Conservation (phyloP, 2,888 invertebrate genomes). For the Cheilosia grossa region DNA sequence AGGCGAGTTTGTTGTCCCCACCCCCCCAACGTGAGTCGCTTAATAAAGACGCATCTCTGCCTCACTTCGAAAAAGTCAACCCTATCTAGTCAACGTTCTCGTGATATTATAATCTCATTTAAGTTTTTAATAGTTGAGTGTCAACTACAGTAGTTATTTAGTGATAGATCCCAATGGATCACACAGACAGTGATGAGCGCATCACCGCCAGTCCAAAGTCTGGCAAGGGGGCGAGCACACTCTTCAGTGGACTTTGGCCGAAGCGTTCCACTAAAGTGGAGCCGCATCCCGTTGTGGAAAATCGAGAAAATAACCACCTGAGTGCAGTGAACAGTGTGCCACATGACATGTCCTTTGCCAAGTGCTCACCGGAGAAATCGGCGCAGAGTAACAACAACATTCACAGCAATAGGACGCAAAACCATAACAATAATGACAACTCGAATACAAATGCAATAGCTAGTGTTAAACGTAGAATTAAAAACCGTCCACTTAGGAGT, state of each 20-base stretch:
- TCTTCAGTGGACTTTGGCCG: constrained; percentile 80
- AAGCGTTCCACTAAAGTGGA: constrained; percentile 83
- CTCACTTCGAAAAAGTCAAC: constrained; percentile 28
- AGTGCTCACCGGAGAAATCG: constrained; percentile 78
- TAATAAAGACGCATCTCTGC: constrained; percentile 33
- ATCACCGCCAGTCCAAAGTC: constrained; percentile 79
- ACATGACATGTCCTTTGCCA: constrained; percentile 81
- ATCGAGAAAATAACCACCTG: constrained; percentile 44
- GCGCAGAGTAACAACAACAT: constrained; percentile 58
- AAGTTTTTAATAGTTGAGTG: constrained; percentile 47
- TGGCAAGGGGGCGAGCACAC: constrained; percentile 77
- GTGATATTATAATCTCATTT: constrained; percentile 72
- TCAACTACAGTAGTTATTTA: constrained; percentile 37
- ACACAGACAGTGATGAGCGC: constrained; percentile 79
- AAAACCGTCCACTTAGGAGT: constrained; percentile 75
- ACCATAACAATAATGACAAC: constrained; percentile 62
- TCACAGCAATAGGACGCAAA: constrained; percentile 52
- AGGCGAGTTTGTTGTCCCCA: constrained; percentile 34
- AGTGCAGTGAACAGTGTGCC: constrained; percentile 40
- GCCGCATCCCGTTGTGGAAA: constrained; percentile 80
- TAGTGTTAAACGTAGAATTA: constrained; percentile 79
- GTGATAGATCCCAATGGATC: constrained; percentile 76
- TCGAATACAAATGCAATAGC: constrained; percentile 77
- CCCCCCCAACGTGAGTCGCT: constrained; percentile 3
- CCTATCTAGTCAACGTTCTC: constrained; percentile 71